Percentiles rank a stretch among this genome's conserved stretches.
These are phyloP conservation scores for Hemistola chrysoprasaria DNA, from an alignment of 2,888 invertebrate species.

Conservation along the genomic window DNA sequence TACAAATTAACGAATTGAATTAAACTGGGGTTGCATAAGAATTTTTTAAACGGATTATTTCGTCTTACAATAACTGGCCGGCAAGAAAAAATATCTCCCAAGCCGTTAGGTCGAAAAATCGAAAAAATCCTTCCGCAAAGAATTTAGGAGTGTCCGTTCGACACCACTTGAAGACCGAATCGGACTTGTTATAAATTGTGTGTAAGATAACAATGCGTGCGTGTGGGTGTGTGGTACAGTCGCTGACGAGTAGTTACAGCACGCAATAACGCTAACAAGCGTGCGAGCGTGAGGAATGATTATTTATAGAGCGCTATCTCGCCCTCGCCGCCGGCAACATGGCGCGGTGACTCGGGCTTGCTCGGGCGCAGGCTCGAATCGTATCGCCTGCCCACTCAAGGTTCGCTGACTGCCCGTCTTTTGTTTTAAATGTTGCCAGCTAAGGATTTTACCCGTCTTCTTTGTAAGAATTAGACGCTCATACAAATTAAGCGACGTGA, in stretches of 20 bases:
- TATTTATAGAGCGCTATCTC: constrained; percentile 55
- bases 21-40: too few species aligned
- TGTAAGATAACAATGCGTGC: constrained; percentile 78
- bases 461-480: too few species aligned
- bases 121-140: constrained; percentile 73
- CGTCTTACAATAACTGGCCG: too few species aligned
- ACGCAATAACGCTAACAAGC: constrained; percentile 83
- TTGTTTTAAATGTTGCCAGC: constrained; percentile 80
- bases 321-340: constrained; percentile 69
- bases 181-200: constrained; percentile 80
- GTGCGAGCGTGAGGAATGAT: constrained; percentile 55
- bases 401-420: constrained; percentile 84
- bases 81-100: too few species aligned
- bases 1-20: too few species aligned
- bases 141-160: constrained; percentile 75
- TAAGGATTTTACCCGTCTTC: constrained; percentile 18
- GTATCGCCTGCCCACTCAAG: constrained; percentile 84
- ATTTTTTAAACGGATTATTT: too few species aligned
- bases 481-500: too few species aligned
- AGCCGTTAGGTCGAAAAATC: too few species aligned
- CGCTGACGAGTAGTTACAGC: constrained; percentile 80
- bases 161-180: constrained; percentile 58
- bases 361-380: constrained; percentile 85
- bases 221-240: constrained; percentile 77
- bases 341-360: constrained; percentile 82